Percentiles rank a stretch among this genome's conserved stretches.
Conservation (phyloP, 2,113 vertebrate species). For the Pristiophorus japonicus region DNA sequence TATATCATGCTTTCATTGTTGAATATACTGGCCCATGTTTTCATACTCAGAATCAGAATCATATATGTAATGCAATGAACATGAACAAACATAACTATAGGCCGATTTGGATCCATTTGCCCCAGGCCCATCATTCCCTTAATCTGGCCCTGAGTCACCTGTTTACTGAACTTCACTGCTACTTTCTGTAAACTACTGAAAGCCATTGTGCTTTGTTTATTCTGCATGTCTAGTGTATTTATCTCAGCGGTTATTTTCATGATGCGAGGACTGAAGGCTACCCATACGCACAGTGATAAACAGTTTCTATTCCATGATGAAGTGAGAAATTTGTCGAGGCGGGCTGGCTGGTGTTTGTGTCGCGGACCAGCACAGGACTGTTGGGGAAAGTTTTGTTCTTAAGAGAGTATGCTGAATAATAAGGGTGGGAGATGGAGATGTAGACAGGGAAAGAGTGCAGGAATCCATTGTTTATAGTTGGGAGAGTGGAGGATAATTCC, state of each 20-base stretch:
- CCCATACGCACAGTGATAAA: not conserved
- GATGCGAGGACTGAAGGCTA: not conserved
- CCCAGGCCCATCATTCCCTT: too few species aligned
- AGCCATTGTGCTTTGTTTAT: too few species aligned
- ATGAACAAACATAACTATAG: too few species aligned
- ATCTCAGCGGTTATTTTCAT: not conserved
- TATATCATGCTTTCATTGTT: too few species aligned
- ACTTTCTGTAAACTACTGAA: not conserved
- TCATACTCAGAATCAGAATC: too few species aligned
- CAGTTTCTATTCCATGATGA: not conserved
- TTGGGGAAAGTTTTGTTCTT: not conserved
- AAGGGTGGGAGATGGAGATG: not conserved
- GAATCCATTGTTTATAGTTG: not conserved
- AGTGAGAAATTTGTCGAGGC: not conserved
- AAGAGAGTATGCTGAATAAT: too few species aligned
- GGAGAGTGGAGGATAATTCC: not conserved
- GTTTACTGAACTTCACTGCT: not conserved
- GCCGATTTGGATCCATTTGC: too few species aligned
- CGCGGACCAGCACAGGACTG: too few species aligned
- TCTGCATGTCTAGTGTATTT: not conserved
- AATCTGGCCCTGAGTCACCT: too few species aligned
- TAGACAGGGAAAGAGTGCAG: not conserved
- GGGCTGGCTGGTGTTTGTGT: not conserved
- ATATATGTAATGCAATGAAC: too few species aligned
- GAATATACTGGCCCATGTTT: too few species aligned